A percentile compares a stretch with the other conserved stretches of the same genome.
These are phyloP conservation scores for Conus canariensis DNA, from an alignment of 2,888 invertebrate species.

Conservation along the genomic window DNA sequence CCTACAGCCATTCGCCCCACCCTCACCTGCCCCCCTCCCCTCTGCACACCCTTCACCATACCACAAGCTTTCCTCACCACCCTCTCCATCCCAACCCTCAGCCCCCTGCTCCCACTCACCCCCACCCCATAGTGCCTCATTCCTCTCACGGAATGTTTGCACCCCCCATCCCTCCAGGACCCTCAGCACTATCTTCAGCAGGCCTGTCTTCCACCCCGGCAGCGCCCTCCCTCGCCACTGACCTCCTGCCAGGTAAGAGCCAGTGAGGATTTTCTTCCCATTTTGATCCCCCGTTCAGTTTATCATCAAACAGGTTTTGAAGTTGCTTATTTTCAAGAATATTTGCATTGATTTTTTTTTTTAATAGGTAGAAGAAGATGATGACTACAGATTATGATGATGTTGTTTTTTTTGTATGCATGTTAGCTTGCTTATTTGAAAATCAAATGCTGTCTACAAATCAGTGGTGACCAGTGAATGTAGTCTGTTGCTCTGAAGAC, in stretches of 20 bases:
- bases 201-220: slow-evolving; percentile 41
- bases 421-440: too few relatives aligned
- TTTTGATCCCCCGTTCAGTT: background rate
- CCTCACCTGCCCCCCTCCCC: slow-evolving; percentile 45
- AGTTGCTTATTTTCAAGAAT: too few relatives aligned
- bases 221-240: slow-evolving; percentile 45
- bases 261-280: background rate
- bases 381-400: too few relatives aligned
- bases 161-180: slow-evolving; percentile 67
- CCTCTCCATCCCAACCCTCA: slow-evolving; percentile 40
- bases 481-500: too few relatives aligned
- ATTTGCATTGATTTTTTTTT: too few relatives aligned
- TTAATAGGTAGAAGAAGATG: too few relatives aligned
- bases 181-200: slow-evolving; percentile 58
- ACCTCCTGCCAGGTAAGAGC: slow-evolving; percentile 54
- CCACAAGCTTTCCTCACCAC: slow-evolving; percentile 32
- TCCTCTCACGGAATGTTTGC: slow-evolving; percentile 64
- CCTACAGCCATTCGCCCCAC: slow-evolving; percentile 56
- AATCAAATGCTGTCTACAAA: too few relatives aligned
- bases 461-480: too few relatives aligned
- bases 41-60: slow-evolving; percentile 42
- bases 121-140: slow-evolving; percentile 51
- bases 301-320: too few relatives aligned
- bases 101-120: slow-evolving; percentile 52
- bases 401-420: too few relatives aligned